Percentiles rank a stretch among this genome's conserved stretches.
These are phyloP conservation scores for Euzophera pinguis DNA, from an alignment of 2,888 invertebrate species.

Conservation along the genomic window DNA sequence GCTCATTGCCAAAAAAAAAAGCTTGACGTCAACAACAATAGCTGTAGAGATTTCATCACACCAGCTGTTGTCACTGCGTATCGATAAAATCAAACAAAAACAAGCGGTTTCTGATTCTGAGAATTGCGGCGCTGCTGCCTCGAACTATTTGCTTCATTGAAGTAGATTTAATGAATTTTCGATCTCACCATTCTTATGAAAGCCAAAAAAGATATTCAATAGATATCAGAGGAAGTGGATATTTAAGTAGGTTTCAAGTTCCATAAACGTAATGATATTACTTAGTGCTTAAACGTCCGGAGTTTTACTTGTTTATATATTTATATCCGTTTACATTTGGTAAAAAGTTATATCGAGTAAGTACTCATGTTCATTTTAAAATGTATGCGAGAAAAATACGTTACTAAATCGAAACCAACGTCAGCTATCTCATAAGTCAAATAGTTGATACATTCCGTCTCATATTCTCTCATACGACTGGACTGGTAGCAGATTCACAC, in stretches of 20 bases:
- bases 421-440: conserved; percentile 43
- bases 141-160: conserved; percentile 34
- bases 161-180: conserved; percentile 36
- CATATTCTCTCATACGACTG: conserved; percentile 67
- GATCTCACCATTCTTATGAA: not conserved
- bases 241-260: not conserved
- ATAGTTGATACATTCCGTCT: conserved; percentile 48
- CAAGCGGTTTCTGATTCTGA: conserved; percentile 39
- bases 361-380: no score
- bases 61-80: conserved; percentile 40
- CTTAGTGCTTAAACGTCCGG: conserved; percentile 2
- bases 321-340: conserved; percentile 13
- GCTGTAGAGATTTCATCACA: conserved; percentile 34
- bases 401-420: conserved; percentile 37
- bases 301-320: not conserved
- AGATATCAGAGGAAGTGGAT: not conserved
- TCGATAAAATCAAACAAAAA: conserved; percentile 37
- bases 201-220: not conserved
- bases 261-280: not conserved
- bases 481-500: conserved; percentile 69
- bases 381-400: conserved; percentile 25
- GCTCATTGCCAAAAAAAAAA: conserved; percentile 22
- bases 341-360: conserved; percentile 16
- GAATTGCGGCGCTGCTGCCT: conserved; percentile 33
- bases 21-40: conserved; percentile 44